Conservation (phyloP, 23 tunicate species). For the Clavelina lepadiformis region DNA sequence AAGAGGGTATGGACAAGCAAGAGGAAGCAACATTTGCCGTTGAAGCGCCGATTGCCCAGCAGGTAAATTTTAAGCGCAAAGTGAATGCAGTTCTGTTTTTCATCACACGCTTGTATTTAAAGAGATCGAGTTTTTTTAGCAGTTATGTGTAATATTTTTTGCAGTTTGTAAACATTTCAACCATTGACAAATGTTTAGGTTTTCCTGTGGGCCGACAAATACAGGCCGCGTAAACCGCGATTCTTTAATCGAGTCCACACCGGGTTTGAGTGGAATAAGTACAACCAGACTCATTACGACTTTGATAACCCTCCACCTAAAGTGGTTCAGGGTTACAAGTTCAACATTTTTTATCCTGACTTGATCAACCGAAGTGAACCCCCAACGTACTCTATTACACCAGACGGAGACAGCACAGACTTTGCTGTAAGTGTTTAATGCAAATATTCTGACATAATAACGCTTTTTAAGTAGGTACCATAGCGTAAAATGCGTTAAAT, state of each 20-base stretch:
- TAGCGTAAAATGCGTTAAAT: no score
- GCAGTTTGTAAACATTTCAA: not conserved
- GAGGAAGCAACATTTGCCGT: conserved; percentile 98
- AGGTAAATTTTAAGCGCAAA: no score
- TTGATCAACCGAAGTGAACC: conserved; percentile 66
- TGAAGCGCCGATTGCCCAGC: conserved; percentile 79
- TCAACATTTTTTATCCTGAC: conserved; percentile 98
- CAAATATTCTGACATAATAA: not conserved
- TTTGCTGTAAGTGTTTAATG: conserved; percentile 51
- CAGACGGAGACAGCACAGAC: conserved; percentile 51
- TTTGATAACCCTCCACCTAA: conserved; percentile 99
- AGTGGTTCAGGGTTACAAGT: conserved; percentile 98
- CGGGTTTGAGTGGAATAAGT: conserved; percentile 99
- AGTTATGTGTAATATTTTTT: not conserved
- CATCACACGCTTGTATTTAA: no score
- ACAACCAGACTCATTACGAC: conserved; percentile 99
- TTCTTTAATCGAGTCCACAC: conserved; percentile 99
- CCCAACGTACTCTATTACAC: conserved; percentile 88
- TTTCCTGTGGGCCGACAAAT: conserved; percentile 98
- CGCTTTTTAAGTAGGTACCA: not conserved
- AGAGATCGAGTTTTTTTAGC: no score
- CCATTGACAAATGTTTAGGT: conserved; percentile 33
- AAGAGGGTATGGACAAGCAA: conserved; percentile 93
- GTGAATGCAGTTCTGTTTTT: no score
- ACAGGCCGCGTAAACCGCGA: conserved; percentile 93